phyloP scores from a whole-genome alignment of 2,797 vertebrate species.

The Onychomys torridus region DNA sequence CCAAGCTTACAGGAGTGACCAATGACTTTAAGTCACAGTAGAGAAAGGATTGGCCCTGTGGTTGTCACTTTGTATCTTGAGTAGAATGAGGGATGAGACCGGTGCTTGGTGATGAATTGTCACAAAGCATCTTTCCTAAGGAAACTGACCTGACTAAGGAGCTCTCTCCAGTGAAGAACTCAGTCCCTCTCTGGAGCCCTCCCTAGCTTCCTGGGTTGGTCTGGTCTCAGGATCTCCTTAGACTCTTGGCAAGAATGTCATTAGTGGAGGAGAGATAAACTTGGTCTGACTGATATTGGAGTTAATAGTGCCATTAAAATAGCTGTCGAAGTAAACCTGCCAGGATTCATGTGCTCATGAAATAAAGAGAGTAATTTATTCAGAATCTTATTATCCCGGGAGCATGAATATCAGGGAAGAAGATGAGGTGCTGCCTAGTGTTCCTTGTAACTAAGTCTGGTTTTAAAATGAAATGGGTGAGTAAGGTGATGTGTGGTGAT shows the following conservation, averaged over 20 bases:
- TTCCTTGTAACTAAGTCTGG: constrained; percentile 68
- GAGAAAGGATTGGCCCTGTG: neutral
- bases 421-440: constrained; percentile 70
- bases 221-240: constrained; percentile 32
- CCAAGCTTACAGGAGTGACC: neutral
- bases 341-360: constrained; percentile 65
- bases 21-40: neutral
- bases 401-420: constrained; percentile 39
- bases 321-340: constrained; percentile 70
- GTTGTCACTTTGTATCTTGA: neutral
- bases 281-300: constrained; percentile 44
- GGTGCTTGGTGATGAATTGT: neutral
- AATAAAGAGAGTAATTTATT: constrained; percentile 71
- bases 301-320: constrained; percentile 64
- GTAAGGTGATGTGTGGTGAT: neutral
- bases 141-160: neutral
- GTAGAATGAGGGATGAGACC: neutral
- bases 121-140: neutral
- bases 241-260: constrained; percentile 67
- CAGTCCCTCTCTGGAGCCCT: neutral
- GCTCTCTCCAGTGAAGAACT: accelerated
- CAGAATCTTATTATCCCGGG: constrained; percentile 63
- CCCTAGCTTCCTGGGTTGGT: neutral
- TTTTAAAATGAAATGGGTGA: constrained; percentile 32
- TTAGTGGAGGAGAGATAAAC: constrained; percentile 49